These are phyloP conservation scores for Cactoblastis cactorum DNA, from an alignment of 2,888 invertebrate species.

Conservation along the genomic window DNA sequence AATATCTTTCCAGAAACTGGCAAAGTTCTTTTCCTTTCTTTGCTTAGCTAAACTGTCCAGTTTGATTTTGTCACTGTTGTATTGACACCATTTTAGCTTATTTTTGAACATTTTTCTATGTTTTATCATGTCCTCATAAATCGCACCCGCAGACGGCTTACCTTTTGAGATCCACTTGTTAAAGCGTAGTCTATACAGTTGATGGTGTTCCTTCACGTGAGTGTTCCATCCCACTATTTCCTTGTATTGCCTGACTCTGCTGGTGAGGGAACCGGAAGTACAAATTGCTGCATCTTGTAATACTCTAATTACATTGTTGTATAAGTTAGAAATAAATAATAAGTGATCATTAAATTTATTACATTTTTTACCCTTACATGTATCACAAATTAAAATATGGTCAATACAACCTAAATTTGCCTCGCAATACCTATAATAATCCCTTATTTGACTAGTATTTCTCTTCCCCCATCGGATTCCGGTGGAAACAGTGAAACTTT, in stretches of 20 bases:
- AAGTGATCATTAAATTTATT: background rate
- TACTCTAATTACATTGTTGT: background rate
- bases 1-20: constrained; percentile 2
- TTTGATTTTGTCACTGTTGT: constrained; percentile 9
- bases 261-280: no score
- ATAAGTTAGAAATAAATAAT: background rate
- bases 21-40: background rate
- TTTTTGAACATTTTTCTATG: constrained; percentile 16
- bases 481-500: no score
- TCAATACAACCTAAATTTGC: no score
- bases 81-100: constrained; percentile 17
- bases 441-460: no score
- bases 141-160: constrained; percentile 15
- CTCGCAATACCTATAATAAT: no score
- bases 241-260: no score
- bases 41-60: background rate
- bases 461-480: no score
- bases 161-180: constrained; percentile 18
- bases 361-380: background rate
- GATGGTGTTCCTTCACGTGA: no score
- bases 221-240: no score
- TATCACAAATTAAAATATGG: no score
- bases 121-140: constrained; percentile 16
- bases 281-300: background rate
- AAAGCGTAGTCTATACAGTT: no score